phyloP scores from a whole-genome alignment of 1,140 invertebrate species.

The Ceratosolen fusciceps region DNA sequence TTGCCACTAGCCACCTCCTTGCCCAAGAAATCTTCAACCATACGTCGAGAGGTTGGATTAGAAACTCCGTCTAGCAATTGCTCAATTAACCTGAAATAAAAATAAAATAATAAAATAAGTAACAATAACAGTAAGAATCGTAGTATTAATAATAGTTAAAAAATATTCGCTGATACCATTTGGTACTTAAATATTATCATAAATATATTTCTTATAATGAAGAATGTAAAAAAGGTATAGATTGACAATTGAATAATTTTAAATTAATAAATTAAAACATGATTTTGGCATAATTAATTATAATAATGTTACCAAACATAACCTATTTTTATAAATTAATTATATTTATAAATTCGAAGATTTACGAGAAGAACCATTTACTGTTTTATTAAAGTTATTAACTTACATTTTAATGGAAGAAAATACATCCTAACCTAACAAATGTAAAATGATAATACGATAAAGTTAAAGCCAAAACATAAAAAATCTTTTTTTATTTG shows the following conservation, averaged over 20 bases:
- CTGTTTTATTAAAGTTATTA: not conserved
- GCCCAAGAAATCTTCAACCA: constrained; percentile 77
- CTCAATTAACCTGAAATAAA: constrained; percentile 72
- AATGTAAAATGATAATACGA: not conserved
- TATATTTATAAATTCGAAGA: constrained; percentile 5
- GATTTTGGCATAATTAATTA: constrained; percentile 20
- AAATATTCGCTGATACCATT: not conserved
- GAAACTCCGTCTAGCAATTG: constrained; percentile 76
- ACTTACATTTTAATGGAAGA: not conserved
- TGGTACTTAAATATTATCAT: not conserved
- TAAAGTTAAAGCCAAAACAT: not conserved
- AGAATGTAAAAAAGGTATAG: not conserved
- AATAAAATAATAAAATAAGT: not conserved
- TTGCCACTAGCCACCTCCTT: constrained; percentile 79
- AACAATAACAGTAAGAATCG: not conserved
- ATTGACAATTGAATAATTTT: not conserved
- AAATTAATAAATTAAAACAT: constrained; percentile 8
- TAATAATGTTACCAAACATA: constrained; percentile 13
- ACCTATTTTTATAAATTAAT: constrained; percentile 29
- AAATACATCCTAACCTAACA: not conserved
- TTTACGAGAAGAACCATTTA: not conserved
- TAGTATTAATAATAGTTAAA: not conserved
- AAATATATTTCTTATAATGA: not conserved
- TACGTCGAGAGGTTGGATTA: constrained; percentile 76
- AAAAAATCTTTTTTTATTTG: not conserved